Evolutionary conservation across 2,113 vertebrate genomes (phyloP).

Genomic region (Mirounga angustirostris): DNA sequence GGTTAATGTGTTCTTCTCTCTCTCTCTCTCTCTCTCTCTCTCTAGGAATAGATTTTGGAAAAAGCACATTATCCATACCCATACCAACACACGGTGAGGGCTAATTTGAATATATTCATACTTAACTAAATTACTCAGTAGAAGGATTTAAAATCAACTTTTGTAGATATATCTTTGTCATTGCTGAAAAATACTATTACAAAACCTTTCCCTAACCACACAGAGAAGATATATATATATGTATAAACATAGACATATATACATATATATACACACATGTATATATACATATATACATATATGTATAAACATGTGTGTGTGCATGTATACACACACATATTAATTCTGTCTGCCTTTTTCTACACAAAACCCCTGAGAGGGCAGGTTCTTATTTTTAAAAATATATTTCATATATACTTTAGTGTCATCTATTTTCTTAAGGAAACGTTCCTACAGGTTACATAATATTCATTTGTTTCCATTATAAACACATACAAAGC

Average conservation of each 20-base stretch:
- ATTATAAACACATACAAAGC: slow-evolving; percentile 60
- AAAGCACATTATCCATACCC: neutral
- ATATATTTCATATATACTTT: neutral
- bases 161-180: neutral
- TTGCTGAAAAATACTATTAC: neutral
- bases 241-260: neutral
- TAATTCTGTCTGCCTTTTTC: neutral
- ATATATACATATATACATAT: too few relatives aligned
- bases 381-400: neutral
- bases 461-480: neutral
- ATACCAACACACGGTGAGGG: neutral
- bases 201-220: neutral
- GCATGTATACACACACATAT: neutral
- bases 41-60: slow-evolving; percentile 62
- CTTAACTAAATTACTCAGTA: slow-evolving; percentile 58
- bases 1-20: neutral
- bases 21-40: neutral
- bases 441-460: neutral
- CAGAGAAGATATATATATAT: neutral
- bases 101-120: slow-evolving; percentile 71
- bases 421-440: neutral
- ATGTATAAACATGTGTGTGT: too few relatives aligned
- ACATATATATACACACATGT: accelerated
- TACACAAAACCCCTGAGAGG: neutral
- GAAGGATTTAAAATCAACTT: neutral